Conservation (phyloP, 1,140 invertebrate genomes). For the Drosophila novamexicana region DNA sequence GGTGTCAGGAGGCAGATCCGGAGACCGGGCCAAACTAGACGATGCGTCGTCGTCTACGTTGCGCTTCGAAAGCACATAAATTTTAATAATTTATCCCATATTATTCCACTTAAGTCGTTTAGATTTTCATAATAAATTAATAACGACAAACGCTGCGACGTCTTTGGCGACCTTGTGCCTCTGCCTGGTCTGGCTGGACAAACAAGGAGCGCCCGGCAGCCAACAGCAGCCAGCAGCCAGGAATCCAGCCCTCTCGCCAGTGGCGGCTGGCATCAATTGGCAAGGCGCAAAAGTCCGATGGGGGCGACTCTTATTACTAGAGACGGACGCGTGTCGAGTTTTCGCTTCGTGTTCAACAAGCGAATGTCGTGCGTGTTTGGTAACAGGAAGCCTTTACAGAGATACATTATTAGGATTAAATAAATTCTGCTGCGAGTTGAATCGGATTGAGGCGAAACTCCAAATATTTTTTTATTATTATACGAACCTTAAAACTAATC, state of each 20-base stretch:
- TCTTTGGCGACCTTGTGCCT: slow-evolving; percentile 54
- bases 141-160: slow-evolving; percentile 67
- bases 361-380: too few relatives aligned
- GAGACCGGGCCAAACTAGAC: slow-evolving; percentile 25
- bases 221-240: slow-evolving; percentile 1
- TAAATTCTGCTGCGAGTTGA: too few relatives aligned
- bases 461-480: too few relatives aligned
- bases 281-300: slow-evolving; percentile 56
- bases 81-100: slow-evolving; percentile 83
- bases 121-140: slow-evolving; percentile 83
- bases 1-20: slow-evolving; percentile 6
- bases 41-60: slow-evolving; percentile 31
- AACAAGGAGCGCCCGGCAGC: slow-evolving; percentile 9
- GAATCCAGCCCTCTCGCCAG: background rate
- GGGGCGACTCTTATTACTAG: slow-evolving; percentile 40
- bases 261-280: slow-evolving; percentile 58
- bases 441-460: too few relatives aligned
- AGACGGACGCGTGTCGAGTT: background rate
- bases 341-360: too few relatives aligned
- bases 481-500: too few relatives aligned
- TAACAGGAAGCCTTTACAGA: too few relatives aligned
- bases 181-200: slow-evolving; percentile 16
- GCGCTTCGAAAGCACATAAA: slow-evolving; percentile 76
- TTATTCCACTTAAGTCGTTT: slow-evolving; percentile 83
- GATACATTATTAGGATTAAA: too few relatives aligned